A percentile compares a stretch with the other conserved stretches of the same genome.
These are phyloP conservation scores for Apamea crenata DNA, from an alignment of 2,888 invertebrate genomes.

Conservation along the genomic window DNA sequence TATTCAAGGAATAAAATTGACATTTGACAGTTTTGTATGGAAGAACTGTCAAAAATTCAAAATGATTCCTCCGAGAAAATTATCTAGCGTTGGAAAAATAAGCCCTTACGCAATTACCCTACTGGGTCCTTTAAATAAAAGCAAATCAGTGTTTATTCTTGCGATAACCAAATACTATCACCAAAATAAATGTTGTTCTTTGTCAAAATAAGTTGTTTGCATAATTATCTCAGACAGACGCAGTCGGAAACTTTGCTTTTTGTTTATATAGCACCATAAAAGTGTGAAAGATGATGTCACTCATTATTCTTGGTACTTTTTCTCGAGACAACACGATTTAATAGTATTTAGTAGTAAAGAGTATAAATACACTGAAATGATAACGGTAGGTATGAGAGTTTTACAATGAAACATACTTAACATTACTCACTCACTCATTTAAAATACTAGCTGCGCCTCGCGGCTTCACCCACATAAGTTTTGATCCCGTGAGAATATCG, in stretches of 20 bases:
- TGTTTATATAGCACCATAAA: slow-evolving; percentile 27
- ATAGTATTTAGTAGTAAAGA: neutral
- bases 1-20: too few species aligned
- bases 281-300: slow-evolving; percentile 5
- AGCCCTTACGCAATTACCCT: neutral
- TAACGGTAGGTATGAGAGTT: neutral
- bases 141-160: neutral
- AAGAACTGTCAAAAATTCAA: too few species aligned
- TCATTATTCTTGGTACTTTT: slow-evolving; percentile 7
- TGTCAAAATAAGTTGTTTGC: slow-evolving; percentile 11
- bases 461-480: too few species aligned
- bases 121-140: neutral
- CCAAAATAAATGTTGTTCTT: neutral
- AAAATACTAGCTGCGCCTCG: neutral
- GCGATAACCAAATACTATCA: neutral
- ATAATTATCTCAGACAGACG: neutral
- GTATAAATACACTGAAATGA: neutral
- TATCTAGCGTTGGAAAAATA: too few species aligned
- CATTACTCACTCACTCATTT: too few species aligned
- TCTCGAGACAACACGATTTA: neutral
- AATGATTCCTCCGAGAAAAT: too few species aligned
- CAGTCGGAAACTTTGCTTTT: slow-evolving; percentile 20
- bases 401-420: neutral
- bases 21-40: too few species aligned
- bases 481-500: too few species aligned